A percentile compares a stretch with the other conserved stretches of the same genome.
phyloP scores from a whole-genome alignment of 2,113 vertebrate species.

The Mesembrinibis cayennensis region DNA sequence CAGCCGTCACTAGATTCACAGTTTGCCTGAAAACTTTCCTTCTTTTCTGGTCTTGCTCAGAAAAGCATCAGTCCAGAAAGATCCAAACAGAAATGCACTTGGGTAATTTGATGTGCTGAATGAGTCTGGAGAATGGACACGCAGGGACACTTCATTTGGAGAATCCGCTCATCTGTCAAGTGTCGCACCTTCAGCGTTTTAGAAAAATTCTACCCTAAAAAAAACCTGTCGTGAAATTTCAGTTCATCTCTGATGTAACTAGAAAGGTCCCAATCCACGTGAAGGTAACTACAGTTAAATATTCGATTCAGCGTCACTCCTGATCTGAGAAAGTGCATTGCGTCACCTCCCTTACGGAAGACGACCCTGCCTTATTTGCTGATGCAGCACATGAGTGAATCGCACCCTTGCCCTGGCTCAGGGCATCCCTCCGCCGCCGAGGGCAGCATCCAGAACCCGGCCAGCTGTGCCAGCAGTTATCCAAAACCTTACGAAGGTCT shows the following conservation, averaged over 20 bases:
- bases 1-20: neutral
- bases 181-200: neutral
- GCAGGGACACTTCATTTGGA: neutral
- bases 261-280: neutral
- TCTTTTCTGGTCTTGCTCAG: neutral
- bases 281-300: neutral
- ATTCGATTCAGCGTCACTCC: neutral
- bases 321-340: neutral
- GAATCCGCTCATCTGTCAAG: neutral
- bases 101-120: neutral
- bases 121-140: neutral
- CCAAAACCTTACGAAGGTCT: neutral
- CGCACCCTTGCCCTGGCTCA: neutral
- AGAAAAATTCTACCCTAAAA: neutral
- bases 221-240: neutral
- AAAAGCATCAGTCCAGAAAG: neutral
- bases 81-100: neutral
- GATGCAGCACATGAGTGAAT: accelerated
- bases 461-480: neutral
- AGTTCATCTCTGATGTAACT: neutral
- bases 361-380: neutral
- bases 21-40: neutral
- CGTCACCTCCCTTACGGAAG: neutral
- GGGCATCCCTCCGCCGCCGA: neutral
- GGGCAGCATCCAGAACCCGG: accelerated